Base-by-base conservation (phyloP, 1,140 invertebrate genomes). In the Formica exsecta region DNA sequence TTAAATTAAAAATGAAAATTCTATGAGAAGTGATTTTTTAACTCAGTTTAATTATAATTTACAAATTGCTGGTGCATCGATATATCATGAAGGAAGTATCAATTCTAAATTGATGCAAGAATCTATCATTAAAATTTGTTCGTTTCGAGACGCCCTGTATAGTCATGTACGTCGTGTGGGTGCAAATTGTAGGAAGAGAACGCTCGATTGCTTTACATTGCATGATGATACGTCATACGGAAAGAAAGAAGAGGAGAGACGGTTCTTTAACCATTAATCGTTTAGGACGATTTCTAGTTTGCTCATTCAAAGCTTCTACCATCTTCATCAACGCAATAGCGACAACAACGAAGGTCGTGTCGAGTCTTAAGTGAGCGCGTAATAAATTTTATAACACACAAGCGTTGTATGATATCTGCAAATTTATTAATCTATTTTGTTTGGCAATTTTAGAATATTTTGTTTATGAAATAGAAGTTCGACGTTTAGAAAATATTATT, bases 251-350 rank as follows among this genome's bases (percentile, higher is more conserved):
- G 22, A 32, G 54, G 59, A n/a, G 11, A 38, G 38, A 36, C 22
- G 57, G 25, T 85, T 81, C 29, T 73, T 89, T 83, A 76, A 32
- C 48, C 71, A 71, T 73, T 73, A 70, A 88, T 77, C 59, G 61
- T 44, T 62, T 57, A 57, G 51, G 22, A 6, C 29, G 22, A 66
- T 44, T 70, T 32, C 19, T 61, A 29, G 13, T 1, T 9, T n/a
- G 7, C 25, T 86, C 54, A 57, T 81, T 87, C 29, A 79, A 19
- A 65, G 29, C 11, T n/a, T 0, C 57, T 48, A 65, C 13, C 25
- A 65, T 54, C 22, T 54, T 44, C 19, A 16, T 44, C 19, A 16
- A 38, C 19, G 54, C 48, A 54, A 71, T 36, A n/a, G 29, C 29
- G 54, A n/a, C 11, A 22, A 36, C 66, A 29, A 5, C n/a, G 65